Percentiles rank a stretch among this genome's conserved stretches.
These are phyloP conservation scores for Dyspetes luteomarginatus DNA, from an alignment of 2,888 invertebrate genomes.

Conservation along the genomic window DNA sequence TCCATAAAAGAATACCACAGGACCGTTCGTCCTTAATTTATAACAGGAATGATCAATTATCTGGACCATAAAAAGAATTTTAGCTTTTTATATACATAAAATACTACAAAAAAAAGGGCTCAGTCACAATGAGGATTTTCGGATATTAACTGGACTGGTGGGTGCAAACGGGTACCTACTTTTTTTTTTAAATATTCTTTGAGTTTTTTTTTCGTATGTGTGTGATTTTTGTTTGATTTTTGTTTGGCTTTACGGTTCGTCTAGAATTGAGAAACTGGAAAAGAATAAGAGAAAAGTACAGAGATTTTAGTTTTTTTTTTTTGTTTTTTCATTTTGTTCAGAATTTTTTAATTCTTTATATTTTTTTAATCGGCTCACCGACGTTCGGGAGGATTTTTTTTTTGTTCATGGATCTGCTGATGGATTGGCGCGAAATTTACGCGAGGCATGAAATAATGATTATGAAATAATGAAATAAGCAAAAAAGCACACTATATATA, in stretches of 20 bases:
- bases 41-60: neutral
- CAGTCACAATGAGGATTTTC: conserved; percentile 59
- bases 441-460: conserved; percentile 8
- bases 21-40: no score
- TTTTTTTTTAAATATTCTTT: conserved; percentile 69
- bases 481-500: conserved; percentile 47
- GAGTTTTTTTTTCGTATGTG: conserved; percentile 62
- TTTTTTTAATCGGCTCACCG: conserved; percentile 23
- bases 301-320: conserved; percentile 26
- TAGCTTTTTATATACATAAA: neutral
- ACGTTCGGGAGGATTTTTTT: conserved; percentile 41
- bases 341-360: neutral
- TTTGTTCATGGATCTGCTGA: neutral
- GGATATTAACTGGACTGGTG: conserved; percentile 63
- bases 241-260: conserved; percentile 78
- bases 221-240: conserved; percentile 73
- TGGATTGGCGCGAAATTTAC: conserved; percentile 7
- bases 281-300: conserved; percentile 72
- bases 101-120: conserved; percentile 34
- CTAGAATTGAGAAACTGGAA: conserved; percentile 81
- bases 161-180: conserved; percentile 76
- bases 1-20: no score
- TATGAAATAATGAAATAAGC: conserved; percentile 22
- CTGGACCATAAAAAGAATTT: neutral
- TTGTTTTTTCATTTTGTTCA: neutral